phyloP scores from a whole-genome alignment of 2,888 invertebrate genomes.

The Craniophora ligustri region DNA sequence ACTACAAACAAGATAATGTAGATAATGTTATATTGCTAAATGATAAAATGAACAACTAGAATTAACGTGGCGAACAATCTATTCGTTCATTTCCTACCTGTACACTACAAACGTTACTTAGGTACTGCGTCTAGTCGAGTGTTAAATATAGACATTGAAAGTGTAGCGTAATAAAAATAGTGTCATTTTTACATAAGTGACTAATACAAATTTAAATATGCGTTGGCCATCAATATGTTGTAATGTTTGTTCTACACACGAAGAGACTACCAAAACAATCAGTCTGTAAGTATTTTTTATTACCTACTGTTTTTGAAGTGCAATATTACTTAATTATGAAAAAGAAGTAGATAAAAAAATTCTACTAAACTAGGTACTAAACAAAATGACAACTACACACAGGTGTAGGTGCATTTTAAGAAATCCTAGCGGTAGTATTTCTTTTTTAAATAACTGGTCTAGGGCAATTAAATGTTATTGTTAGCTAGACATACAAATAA shows the following conservation, averaged over 20 bases:
- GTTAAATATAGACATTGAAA: conserved; percentile 5
- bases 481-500: no score
- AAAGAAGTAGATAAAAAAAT: no score
- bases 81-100: conserved; percentile 7
- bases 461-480: no score
- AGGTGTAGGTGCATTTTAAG: no score
- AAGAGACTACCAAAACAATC: conserved; percentile 15
- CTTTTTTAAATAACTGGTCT: no score
- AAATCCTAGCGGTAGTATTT: no score
- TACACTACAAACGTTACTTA: conserved; percentile 4
- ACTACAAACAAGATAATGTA: conserved; percentile 25
- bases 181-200: not conserved
- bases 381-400: no score
- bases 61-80: conserved; percentile 1
- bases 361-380: no score
- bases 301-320: no score
- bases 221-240: conserved; percentile 57
- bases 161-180: not conserved
- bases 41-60: conserved; percentile 29
- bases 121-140: not conserved
- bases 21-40: conserved; percentile 33
- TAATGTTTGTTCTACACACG: conserved; percentile 33
- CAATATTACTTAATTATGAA: no score
- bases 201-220: conserved; percentile 42
- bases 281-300: conserved; percentile 42